Conservation (phyloP, 2,797 vertebrate species). For the Enteromius treurensis region DNA sequence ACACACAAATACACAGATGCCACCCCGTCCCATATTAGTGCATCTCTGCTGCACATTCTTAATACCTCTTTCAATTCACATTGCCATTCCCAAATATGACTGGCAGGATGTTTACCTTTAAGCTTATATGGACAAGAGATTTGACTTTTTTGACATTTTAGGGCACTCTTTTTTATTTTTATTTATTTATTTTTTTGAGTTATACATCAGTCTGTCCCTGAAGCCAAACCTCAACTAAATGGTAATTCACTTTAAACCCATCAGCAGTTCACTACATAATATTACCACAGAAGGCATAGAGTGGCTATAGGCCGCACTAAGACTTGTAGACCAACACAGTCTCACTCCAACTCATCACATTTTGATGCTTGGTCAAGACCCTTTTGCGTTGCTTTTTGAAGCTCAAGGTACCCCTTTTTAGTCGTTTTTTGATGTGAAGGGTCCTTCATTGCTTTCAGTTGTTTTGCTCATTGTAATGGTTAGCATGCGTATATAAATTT, state of each 20-base stretch:
- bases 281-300: neutral
- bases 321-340: neutral
- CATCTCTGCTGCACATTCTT: slow-evolving; percentile 49
- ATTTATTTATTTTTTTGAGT: neutral
- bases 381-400: too few relatives aligned
- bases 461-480: too few relatives aligned
- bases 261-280: neutral
- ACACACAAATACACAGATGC: slow-evolving; percentile 19
- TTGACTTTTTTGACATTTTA: neutral
- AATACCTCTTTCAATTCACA: slow-evolving; percentile 46
- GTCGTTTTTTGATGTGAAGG: too few relatives aligned
- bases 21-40: slow-evolving; percentile 49
- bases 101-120: slow-evolving; percentile 25
- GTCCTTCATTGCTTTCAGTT: too few relatives aligned
- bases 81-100: slow-evolving; percentile 34
- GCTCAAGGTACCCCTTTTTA: too few relatives aligned
- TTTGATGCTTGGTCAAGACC: too few relatives aligned
- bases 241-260: slow-evolving; percentile 7
- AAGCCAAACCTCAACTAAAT: slow-evolving; percentile 3
- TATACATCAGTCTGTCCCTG: slow-evolving; percentile 11
- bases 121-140: slow-evolving; percentile 18
- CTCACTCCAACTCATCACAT: too few relatives aligned
- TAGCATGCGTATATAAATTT: too few relatives aligned
- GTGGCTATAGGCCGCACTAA: neutral
- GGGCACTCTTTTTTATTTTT: neutral